Evolutionary conservation across 1,140 invertebrate species (phyloP), one percentile per base, ranked within the genome.

Genomic region (Portunus trituberculatus): DNA sequence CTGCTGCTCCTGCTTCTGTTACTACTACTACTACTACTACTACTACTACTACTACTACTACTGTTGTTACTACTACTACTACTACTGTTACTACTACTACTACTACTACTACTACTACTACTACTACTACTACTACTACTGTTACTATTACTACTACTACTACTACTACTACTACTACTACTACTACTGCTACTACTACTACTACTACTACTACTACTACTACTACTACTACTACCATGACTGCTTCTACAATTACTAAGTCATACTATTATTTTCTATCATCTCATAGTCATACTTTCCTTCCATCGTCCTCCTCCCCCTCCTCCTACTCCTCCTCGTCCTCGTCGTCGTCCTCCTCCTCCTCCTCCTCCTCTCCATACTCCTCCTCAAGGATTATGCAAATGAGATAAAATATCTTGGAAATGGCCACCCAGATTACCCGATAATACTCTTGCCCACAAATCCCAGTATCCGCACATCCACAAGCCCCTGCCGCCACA

Each of bases 41-140:
- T 82, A 28, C 28, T 82, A 28, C 28, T 82, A 28, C 76, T 82
- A 28, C 28, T 82, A 28, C 76, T 82, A 28, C 76, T 28, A 82
- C 76, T 82, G 7, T 7, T 82, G 7, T 7, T 82, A 28, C 76
- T 82, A 28, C 83, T 86, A 32, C n/a, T 86, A 14, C 20, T 86
- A 32, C 83, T 86, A 32, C 83, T 86, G 14, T 25, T 86, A 86
- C 83, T 86, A 32, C 83, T 86, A 32, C 83, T 86, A 86, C 83
- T 86, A 32, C 83, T 86, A 32, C 83, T 86, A 32, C 83, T 86
- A 32, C 83, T 86, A 32, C 83, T 86, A 86, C 83, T 86, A 32
- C 83, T 86, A 32, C 83, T 86, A 32, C 83, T 86, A 32, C 83
- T 86, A 32, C 83, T 32, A 86, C 83, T 86, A 86, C 1, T 82